Evolutionary conservation across 2,113 vertebrate species (phyloP).

Genomic region (Ammodytes dubius): DNA sequence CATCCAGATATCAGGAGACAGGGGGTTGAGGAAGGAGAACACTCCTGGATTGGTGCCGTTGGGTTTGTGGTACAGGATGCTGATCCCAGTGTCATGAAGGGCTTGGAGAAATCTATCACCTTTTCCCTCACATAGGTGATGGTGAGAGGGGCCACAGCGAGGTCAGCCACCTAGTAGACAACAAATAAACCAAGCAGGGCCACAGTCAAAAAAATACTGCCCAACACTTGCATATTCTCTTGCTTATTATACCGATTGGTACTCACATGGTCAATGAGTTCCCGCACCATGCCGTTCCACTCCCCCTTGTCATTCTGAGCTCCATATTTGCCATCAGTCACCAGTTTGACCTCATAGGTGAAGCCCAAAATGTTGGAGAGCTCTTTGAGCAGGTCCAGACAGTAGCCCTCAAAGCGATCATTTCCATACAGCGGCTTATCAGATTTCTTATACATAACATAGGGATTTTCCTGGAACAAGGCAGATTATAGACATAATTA

Average conservation of each 20-base stretch:
- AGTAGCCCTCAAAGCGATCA: constrained; percentile 98
- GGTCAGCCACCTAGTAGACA: constrained; percentile 91
- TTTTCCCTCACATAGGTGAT: constrained; percentile 98
- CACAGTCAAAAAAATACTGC: background rate
- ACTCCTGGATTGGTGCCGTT: constrained; percentile 98
- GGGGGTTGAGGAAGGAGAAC: constrained; percentile 96
- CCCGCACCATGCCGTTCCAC: constrained; percentile 99
- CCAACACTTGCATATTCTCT: background rate
- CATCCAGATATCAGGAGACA: constrained; percentile 99
- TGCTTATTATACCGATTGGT: background rate
- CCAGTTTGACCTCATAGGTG: constrained; percentile 96
- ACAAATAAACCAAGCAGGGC: background rate
- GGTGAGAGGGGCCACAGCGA: constrained; percentile 96
- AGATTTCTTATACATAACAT: constrained; percentile 98
- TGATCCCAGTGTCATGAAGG: constrained; percentile 98
- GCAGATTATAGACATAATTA: background rate
- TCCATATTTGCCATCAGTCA: constrained; percentile 97
- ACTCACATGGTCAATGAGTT: constrained; percentile 98
- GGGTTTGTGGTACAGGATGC: constrained; percentile 97
- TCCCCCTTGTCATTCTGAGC: constrained; percentile 98
- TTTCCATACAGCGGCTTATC: constrained; percentile 97
- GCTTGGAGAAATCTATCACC: constrained; percentile 98
- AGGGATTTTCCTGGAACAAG: constrained; percentile 92
- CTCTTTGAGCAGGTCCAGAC: constrained; percentile 96
- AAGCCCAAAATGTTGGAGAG: constrained; percentile 97